Conservation (phyloP, 2,113 vertebrate species). For the Perognathus longimembris region DNA sequence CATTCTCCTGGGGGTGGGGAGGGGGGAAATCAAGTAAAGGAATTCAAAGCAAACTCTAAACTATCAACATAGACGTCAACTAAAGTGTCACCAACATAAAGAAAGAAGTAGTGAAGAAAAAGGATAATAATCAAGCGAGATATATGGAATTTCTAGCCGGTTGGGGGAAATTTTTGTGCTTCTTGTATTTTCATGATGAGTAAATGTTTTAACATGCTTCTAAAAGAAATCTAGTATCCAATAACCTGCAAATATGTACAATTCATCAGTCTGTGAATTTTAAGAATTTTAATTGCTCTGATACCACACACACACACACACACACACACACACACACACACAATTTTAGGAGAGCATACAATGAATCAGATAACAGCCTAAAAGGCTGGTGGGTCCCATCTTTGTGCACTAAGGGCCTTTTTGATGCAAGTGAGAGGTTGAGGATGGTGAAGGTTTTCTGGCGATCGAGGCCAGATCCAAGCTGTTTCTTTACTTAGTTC, state of each 20-base stretch:
- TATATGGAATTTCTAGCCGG: not conserved
- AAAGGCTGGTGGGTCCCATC: too few species aligned
- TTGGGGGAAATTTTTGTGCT: not conserved
- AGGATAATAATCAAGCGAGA: not conserved
- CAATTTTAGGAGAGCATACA: conserved; percentile 26
- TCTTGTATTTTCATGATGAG: not conserved
- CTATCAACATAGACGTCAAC: conserved; percentile 40
- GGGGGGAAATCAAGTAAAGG: not conserved
- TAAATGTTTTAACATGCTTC: not conserved
- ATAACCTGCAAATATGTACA: not conserved
- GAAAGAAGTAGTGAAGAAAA: not conserved
- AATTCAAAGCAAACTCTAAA: conserved; percentile 56
- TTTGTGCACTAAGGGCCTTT: too few species aligned
- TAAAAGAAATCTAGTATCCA: not conserved
- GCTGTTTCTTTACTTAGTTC: too few species aligned
- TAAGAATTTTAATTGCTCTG: conserved; percentile 30
- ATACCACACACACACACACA: too few species aligned
- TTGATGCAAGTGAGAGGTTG: too few species aligned
- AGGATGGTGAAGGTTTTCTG: too few species aligned
- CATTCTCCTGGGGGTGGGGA: not conserved
- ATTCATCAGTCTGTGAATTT: conserved; percentile 35
- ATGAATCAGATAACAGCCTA: too few species aligned
- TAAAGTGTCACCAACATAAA: not conserved
- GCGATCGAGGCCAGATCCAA: too few species aligned
- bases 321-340: too few species aligned